Conservation (phyloP, 2,888 invertebrate genomes). For the Lasiommata megera region DNA sequence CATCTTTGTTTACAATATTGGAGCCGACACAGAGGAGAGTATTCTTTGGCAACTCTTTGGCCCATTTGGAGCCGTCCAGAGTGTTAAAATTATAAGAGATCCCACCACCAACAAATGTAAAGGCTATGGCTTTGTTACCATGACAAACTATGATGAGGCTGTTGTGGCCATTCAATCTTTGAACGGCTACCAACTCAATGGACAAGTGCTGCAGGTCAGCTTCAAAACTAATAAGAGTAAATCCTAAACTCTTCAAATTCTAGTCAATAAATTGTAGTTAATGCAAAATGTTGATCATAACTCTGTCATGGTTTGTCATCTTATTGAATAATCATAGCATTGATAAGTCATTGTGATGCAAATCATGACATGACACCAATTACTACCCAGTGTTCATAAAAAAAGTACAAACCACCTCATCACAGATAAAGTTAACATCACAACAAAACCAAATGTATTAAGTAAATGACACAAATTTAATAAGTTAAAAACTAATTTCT, state of each 20-base stretch:
- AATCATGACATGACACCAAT: conserved; percentile 59
- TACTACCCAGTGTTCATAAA: conserved; percentile 48
- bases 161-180: conserved; percentile 97
- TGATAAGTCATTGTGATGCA: conserved; percentile 56
- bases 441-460: conserved; percentile 27
- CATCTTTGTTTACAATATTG: conserved; percentile 96
- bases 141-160: conserved; percentile 99
- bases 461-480: conserved; percentile 1
- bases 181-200: conserved; percentile 97
- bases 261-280: conserved; percentile 82
- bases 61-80: conserved; percentile 98
- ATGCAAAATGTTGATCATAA: conserved; percentile 79
- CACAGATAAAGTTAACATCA: conserved; percentile 36
- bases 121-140: conserved; percentile 98
- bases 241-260: conserved; percentile 74
- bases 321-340: conserved; percentile 50
- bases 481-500: not conserved
- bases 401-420: conserved; percentile 58
- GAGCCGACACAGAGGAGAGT: conserved; percentile 95
- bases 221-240: conserved; percentile 97
- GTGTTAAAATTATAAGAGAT: conserved; percentile 98
- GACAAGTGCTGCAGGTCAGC: conserved; percentile 97
- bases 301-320: conserved; percentile 75
- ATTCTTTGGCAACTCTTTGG: conserved; percentile 97
- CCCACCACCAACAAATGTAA: conserved; percentile 98